These are phyloP conservation scores for Zhengitettix transpicula DNA, from an alignment of 2,888 invertebrate species.

Conservation along the genomic window DNA sequence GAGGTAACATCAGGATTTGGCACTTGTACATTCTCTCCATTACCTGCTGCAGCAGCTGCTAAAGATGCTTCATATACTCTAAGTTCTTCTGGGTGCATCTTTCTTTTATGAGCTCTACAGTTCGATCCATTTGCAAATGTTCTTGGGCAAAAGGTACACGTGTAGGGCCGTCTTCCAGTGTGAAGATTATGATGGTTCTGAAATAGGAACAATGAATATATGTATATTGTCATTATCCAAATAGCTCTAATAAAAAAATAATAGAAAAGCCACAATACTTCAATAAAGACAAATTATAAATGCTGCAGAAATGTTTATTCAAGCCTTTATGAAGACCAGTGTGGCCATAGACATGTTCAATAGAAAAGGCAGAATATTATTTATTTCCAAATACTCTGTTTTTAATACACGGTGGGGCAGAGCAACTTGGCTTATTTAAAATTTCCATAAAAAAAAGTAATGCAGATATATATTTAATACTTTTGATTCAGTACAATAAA, in stretches of 20 bases:
- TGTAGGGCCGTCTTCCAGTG: conserved; percentile 36
- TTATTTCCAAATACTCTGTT: too few species aligned
- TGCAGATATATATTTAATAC: too few species aligned
- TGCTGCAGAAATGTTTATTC: too few species aligned
- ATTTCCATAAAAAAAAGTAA: too few species aligned
- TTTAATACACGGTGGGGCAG: too few species aligned
- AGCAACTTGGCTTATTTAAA: too few species aligned
- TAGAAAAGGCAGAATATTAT: too few species aligned
- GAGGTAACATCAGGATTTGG: background rate
- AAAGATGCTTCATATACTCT: conserved; percentile 15
- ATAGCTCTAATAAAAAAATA: background rate
- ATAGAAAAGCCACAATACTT: too few species aligned
- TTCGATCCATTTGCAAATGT: conserved; percentile 38
- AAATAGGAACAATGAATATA: conserved; percentile 6
- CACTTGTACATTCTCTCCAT: background rate
- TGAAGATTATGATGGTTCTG: conserved; percentile 38
- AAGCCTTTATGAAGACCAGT: too few species aligned
- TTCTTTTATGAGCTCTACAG: conserved; percentile 35
- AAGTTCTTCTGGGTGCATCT: conserved; percentile 31
- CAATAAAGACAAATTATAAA: too few species aligned
- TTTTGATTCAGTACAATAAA: too few species aligned
- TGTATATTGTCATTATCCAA: background rate
- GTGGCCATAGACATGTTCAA: too few species aligned
- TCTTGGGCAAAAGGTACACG: conserved; percentile 38
- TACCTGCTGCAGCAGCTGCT: conserved; percentile 9